phyloP scores from a whole-genome alignment of 2,888 invertebrate genomes.

The Tetragonula carbonaria region DNA sequence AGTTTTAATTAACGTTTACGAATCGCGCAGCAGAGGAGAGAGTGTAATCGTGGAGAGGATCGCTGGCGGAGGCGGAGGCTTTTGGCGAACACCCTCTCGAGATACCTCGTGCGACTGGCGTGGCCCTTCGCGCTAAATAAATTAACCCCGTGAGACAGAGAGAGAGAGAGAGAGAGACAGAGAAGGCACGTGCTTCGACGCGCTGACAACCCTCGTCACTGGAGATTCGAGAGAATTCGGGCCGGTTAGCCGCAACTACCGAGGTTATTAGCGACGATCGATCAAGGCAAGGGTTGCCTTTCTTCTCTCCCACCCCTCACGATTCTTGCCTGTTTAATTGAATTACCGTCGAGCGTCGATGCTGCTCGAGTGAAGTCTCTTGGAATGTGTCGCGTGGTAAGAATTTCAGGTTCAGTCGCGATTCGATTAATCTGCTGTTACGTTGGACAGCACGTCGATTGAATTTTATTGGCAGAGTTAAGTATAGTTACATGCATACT shows the following conservation, averaged over 20 bases:
- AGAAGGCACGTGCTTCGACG: constrained; percentile 63
- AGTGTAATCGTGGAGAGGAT: background rate
- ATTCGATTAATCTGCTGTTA: background rate
- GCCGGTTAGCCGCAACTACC: constrained; percentile 51
- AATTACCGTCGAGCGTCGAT: constrained; percentile 32
- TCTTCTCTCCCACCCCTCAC: background rate
- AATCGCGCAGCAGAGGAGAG: background rate
- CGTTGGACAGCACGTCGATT: background rate
- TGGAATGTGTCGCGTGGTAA: background rate
- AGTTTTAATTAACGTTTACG: constrained; percentile 49
- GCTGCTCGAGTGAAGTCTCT: background rate
- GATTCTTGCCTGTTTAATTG: constrained; percentile 41
- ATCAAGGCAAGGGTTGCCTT: constrained; percentile 32
- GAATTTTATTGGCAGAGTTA: background rate
- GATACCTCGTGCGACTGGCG: constrained; percentile 48
- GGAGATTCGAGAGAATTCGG: constrained; percentile 22
- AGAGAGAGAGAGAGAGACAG: constrained; percentile 33
- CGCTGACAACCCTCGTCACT: constrained; percentile 42
- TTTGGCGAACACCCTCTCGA: constrained; percentile 37
- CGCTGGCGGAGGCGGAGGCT: background rate
- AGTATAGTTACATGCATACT: no score
- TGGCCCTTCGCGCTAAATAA: constrained; percentile 48
- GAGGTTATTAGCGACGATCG: constrained; percentile 50
- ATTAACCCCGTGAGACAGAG: constrained; percentile 65
- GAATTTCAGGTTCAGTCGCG: background rate